Evolutionary conservation across 2,797 vertebrate species (phyloP), one percentile per base, ranked within the genome.

Genomic region (Kryptolebias ocellatus): DNA sequence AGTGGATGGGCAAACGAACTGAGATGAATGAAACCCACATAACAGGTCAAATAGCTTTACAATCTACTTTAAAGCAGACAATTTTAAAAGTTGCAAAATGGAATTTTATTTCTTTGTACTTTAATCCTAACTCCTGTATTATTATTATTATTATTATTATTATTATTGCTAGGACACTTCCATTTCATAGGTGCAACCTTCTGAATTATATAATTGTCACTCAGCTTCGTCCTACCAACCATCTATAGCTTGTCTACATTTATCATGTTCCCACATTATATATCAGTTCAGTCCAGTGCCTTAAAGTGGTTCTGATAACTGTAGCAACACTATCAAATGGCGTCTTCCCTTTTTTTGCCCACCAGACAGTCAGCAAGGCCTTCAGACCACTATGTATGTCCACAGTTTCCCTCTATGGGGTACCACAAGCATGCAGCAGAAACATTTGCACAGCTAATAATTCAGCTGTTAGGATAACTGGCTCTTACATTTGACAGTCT

Each of bases 201-300:
- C 20, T 24, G 20, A 24, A 24, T 24, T 24, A 24, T 24, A 24
- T 24, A 24, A 24, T 24, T 24, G 20, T 24, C 20, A 24, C 20
- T 24, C 20, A 24, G 20, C 20, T 24, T 24, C 20, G 20, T 69
- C 49, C 50, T 63, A 34, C 45, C 18, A 24, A 51, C 24, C 49
- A 60, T 54, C 53, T 27, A 27, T 55, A 83, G 88, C 88, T 89
- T 89, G 76, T 92, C 80, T 90, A 84, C 89, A 89, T 92, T 90
- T 78, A 88, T 94, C 93, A 92, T 90, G 79, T 87, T 90, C 83
- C 90, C 92, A 90, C 89, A 67, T 91, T 90, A 93, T 93, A 93
- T 93, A 94, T 94, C 92, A 93, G 81, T 90, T 24, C 20, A 24
- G 20, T 24, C 20, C 20, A 24, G 20, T 24, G 20, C 20, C 20